Evolutionary conservation across 2,113 vertebrate species (phyloP).

Genomic region (Calyptommatus sinebrachiatus): DNA sequence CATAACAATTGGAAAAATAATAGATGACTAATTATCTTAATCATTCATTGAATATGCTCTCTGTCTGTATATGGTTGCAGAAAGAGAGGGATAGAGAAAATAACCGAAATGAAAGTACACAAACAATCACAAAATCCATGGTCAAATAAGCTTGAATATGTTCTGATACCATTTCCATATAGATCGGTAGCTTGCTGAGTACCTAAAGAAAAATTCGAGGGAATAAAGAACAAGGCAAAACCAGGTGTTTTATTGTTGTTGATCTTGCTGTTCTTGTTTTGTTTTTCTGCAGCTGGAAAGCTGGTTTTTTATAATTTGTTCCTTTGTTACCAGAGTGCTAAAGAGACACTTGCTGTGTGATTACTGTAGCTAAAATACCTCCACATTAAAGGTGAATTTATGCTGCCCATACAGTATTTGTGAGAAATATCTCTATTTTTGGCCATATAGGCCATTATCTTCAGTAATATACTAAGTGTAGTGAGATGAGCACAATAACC

Average conservation of each 20-base stretch:
- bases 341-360: conserved; percentile 25
- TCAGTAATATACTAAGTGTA: conserved; percentile 47
- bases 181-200: conserved; percentile 23
- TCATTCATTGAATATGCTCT: conserved; percentile 28
- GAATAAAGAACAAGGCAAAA: not conserved
- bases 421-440: conserved; percentile 55
- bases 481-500: conserved; percentile 40
- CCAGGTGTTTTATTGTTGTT: not conserved
- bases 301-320: conserved; percentile 21
- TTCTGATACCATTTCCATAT: conserved; percentile 3
- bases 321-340: not conserved
- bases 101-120: not conserved
- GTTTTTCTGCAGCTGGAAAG: not conserved
- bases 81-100: no score
- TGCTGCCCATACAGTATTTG: not conserved
- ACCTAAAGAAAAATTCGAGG: conserved; percentile 28
- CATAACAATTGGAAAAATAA: conserved; percentile 30
- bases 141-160: not conserved
- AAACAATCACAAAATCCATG: not conserved
- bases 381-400: conserved; percentile 37
- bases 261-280: no score
- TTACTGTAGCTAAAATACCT: not conserved
- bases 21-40: conserved; percentile 50
- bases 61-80: not conserved
- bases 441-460: conserved; percentile 47